A percentile compares a stretch with the other conserved stretches of the same genome.
These are phyloP conservation scores for Diuraphis noxia DNA, from an alignment of 1,140 invertebrate genomes.

Conservation along the genomic window DNA sequence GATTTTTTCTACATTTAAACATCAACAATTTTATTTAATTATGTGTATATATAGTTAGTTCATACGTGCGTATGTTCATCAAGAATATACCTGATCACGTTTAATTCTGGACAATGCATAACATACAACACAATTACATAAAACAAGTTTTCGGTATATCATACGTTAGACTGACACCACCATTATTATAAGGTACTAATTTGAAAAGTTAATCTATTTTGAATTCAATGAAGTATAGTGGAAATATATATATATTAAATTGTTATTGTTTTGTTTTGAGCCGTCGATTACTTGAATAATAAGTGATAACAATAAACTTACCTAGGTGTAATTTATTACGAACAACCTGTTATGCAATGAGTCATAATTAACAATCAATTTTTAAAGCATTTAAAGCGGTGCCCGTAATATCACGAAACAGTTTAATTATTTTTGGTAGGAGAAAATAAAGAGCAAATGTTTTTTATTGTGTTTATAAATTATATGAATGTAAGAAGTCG, in stretches of 20 bases:
- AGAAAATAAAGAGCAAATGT: constrained; percentile 1
- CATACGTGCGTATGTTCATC: background rate
- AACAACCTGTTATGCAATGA: background rate
- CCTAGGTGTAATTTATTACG: background rate
- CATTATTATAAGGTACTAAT: background rate
- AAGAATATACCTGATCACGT: background rate
- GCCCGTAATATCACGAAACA: background rate
- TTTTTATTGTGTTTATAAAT: background rate
- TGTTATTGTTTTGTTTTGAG: background rate
- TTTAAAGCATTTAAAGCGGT: background rate
- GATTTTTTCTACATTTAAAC: background rate
- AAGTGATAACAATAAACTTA: background rate
- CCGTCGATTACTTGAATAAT: background rate
- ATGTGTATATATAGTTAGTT: background rate
- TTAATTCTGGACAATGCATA: background rate
- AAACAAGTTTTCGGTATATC: background rate
- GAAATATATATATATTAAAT: background rate
- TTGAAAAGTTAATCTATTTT: background rate
- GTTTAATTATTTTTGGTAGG: constrained; percentile 3
- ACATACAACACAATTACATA: background rate
- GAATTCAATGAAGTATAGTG: background rate
- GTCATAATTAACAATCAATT: background rate
- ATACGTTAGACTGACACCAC: background rate
- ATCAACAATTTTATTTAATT: background rate
- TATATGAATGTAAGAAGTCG: constrained; percentile 3